Evolutionary conservation across 2,797 vertebrate species (phyloP), one percentile per base, ranked within the genome.

Genomic region (Dryobates pubescens): DNA sequence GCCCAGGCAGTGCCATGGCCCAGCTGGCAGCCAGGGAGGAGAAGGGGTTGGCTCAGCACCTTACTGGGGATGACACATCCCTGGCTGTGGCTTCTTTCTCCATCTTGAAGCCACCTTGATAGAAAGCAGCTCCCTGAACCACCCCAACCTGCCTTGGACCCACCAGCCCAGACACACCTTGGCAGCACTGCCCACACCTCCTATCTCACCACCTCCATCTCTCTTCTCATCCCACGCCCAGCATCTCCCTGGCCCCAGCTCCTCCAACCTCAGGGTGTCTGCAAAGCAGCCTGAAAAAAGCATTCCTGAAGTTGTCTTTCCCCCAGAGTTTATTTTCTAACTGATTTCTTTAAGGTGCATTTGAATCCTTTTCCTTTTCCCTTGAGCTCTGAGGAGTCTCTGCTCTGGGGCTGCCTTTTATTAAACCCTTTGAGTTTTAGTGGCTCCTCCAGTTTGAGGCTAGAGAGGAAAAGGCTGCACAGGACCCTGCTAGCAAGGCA

Each of bases 151-250:
- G 73, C 30, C 6, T 34, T 18, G 23, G 78, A 70, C 59, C 69
- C 29, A 23, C 67, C 82, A 91, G 65, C 86, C 78, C 4, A 17
- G 94, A 27, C 93, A 82, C 89, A 68, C 88, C 93, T 94, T 23
- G 15, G 71, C 89, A 59, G 70, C 13, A 12, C 85, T 93, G 89
- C 92, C 95, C 88, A 75, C 93, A 75, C 58, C 82, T 87, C 20
- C 0, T 70, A 91, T 91, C 91, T 89, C 75, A 8, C 43, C 82
- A 3, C 73, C 81, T 54, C 72, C 75, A 78, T 90, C 93, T 87
- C 30, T 0, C 18, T 86, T 95, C 91, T 78, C 88, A 65, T 82
- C 90, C 87, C 89, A 94, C 73, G 10, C 92, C 92, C 92, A 90
- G 86, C 17, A 19, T 49, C 79, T 59, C 24, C 6, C 90, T 22